Conservation (phyloP, 2,888 invertebrate species). For the Cephus nigrinus region DNA sequence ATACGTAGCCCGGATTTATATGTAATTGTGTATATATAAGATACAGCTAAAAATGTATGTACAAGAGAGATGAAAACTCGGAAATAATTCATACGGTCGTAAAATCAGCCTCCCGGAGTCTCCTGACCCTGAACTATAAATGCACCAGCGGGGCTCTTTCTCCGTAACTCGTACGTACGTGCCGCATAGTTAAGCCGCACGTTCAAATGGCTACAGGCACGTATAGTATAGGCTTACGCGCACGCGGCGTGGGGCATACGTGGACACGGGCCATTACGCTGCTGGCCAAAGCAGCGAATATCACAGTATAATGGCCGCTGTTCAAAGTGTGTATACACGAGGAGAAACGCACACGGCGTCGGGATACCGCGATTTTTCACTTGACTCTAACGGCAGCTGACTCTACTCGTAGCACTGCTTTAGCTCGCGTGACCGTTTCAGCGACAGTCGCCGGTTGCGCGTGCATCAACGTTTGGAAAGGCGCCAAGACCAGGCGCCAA, state of each 20-base stretch:
- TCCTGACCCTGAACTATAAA: slow-evolving; percentile 58
- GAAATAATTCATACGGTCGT: not conserved
- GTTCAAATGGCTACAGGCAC: slow-evolving; percentile 9
- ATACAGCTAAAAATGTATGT: no score
- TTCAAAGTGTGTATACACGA: not conserved
- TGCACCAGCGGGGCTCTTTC: slow-evolving; percentile 38
- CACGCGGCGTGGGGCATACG: not conserved
- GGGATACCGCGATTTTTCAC: not conserved
- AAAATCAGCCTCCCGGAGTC: slow-evolving; percentile 17
- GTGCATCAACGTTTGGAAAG: slow-evolving; percentile 33
- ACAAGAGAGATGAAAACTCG: not conserved
- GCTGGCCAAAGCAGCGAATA: not conserved
- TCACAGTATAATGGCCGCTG: not conserved
- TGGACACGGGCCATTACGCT: not conserved
- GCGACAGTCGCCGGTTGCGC: not conserved
- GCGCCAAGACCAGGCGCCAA: slow-evolving; percentile 52
- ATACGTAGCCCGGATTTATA: not conserved
- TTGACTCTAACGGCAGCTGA: slow-evolving; percentile 4
- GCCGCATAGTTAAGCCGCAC: slow-evolving; percentile 27
- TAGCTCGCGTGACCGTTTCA: not conserved
- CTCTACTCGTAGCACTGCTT: not conserved
- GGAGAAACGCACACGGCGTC: not conserved
- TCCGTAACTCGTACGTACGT: slow-evolving; percentile 22
- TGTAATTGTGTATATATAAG: not conserved
- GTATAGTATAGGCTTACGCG: not conserved